Base-by-base conservation (phyloP, 2,888 invertebrate genomes). In the Calameuta idolon region DNA sequence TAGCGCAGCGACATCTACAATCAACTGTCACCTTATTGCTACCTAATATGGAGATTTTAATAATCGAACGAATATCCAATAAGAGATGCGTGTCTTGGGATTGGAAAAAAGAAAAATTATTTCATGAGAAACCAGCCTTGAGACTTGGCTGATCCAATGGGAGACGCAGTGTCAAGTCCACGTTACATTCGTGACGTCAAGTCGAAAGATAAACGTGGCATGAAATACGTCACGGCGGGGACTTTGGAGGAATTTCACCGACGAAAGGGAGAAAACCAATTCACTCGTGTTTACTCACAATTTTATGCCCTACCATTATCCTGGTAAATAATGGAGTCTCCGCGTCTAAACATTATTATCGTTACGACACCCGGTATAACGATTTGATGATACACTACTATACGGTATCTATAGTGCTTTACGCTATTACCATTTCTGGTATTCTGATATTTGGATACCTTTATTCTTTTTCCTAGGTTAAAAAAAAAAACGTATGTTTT, bases 221-320 rank as follows among this genome's bases (percentile, higher is more conserved):
- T 77, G 77, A 77, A 77, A 77, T 77, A 74, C 69, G 55, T n/a
- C 76, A 35, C 74, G 76, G 34, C 37, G 73, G 35, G 40, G 31
- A 31, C 31, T 34, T 71, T 12, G 31, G 71, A 4, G 31, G 31
- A 71, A 33, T 34, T 34, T 30, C 68, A 37, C 34, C 34, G 23
- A 12, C 23, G 34, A 34, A 34, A 31, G 33, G 69, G 33, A 78
- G n/a, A 69, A 75, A 73, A 78, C 75, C 78, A 74, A 77, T 77
- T 69, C 73, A 75, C 73, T 78, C 37, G 78, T 75, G 78, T 78
- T 75, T 40, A 76, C 73, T 73, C 69, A 78, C 78, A 33, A 77
- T 78, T 78, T 78, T 71, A 78, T 76, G 78, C 75, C 75, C 75
- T 55, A 34, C 69, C 77, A 71, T 78, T 76, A 23, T 69, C 30